Conservation (phyloP, 37 sponge, comb jelly and placozoan genomes). For the Aplysina aerophoba region DNA sequence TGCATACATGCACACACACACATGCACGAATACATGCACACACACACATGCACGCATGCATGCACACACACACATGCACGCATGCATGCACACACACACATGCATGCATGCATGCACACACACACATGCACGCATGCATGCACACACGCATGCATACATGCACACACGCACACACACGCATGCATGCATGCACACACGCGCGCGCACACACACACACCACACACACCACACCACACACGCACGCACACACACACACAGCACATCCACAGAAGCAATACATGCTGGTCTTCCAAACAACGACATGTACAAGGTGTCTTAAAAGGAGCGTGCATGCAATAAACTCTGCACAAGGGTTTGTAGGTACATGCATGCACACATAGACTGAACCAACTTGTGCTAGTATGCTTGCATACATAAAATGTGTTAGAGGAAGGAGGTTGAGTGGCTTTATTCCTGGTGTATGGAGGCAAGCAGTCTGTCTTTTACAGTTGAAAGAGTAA, state of each 20-base stretch:
- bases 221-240: no score
- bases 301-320: no score
- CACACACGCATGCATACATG: slow-evolving; percentile 5
- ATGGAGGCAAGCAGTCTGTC: neutral
- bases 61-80: neutral
- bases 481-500: neutral
- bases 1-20: no score
- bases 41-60: neutral
- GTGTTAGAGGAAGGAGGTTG: neutral
- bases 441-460: neutral
- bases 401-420: neutral
- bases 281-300: no score
- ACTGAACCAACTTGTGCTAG: neutral
- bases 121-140: neutral
- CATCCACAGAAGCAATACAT: no score
- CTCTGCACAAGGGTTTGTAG: no score
- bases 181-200: slow-evolving; percentile 2
- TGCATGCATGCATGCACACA: neutral
- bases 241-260: no score
- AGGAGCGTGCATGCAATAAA: no score
- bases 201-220: no score
- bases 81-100: neutral
- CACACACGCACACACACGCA: neutral
- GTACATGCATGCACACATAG: neutral
- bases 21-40: no score